Percentiles rank a stretch among this genome's conserved stretches.
phyloP scores from a whole-genome alignment of 2,113 vertebrate genomes.

The Cottus gobio region DNA sequence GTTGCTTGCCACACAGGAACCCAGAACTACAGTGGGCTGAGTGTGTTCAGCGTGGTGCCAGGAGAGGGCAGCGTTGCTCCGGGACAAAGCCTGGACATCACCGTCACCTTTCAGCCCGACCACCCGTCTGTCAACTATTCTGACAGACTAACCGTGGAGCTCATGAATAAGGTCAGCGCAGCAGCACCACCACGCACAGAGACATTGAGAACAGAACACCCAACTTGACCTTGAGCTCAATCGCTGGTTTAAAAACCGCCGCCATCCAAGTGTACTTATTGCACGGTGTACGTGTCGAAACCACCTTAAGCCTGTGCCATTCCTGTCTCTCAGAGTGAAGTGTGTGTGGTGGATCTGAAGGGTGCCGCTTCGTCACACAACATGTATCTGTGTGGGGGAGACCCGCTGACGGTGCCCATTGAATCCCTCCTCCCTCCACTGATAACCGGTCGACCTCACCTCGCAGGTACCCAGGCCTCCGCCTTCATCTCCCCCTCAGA shows the following conservation, averaged over 20 bases:
- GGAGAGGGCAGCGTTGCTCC: slow-evolving; percentile 83
- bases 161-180: slow-evolving; percentile 86
- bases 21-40: slow-evolving; percentile 87
- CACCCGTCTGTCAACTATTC: slow-evolving; percentile 88
- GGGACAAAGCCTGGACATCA: slow-evolving; percentile 83
- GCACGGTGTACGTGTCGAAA: neutral
- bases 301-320: slow-evolving; percentile 9
- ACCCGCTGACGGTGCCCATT: slow-evolving; percentile 79
- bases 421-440: slow-evolving; percentile 83
- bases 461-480: slow-evolving; percentile 76
- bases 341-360: slow-evolving; percentile 84
- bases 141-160: slow-evolving; percentile 85
- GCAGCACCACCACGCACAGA: neutral
- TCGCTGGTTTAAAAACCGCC: neutral
- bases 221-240: neutral
- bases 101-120: slow-evolving; percentile 91
- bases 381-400: slow-evolving; percentile 89
- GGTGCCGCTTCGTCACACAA: slow-evolving; percentile 84
- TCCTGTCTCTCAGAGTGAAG: slow-evolving; percentile 75
- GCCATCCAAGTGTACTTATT: neutral
- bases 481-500: neutral
- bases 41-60: slow-evolving; percentile 88
- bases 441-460: neutral
- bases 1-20: slow-evolving; percentile 80
- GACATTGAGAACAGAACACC: neutral